Conservation (phyloP, 2,797 vertebrate species). For the Neoniphon sammara region DNA sequence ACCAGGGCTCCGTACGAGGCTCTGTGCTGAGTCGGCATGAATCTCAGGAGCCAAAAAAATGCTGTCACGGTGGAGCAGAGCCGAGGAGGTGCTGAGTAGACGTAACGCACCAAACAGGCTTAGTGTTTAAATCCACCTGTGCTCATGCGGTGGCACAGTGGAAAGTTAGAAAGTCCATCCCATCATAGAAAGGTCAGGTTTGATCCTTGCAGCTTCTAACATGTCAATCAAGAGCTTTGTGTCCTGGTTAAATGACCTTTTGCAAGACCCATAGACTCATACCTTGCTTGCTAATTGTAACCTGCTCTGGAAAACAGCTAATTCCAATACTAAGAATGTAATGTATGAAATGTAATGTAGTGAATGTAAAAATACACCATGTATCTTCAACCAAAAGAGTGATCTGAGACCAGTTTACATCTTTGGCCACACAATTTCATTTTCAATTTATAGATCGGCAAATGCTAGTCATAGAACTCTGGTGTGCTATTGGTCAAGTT, state of each 20-base stretch:
- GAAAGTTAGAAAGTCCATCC: conserved; percentile 17
- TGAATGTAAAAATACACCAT: no score
- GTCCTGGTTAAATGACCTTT: background rate
- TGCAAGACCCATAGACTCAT: background rate
- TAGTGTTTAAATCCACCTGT: conserved; percentile 6
- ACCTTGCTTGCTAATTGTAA: background rate
- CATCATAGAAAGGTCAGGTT: background rate
- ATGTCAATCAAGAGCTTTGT: background rate
- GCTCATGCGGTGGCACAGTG: background rate
- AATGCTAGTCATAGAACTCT: no score
- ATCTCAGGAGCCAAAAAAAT: background rate
- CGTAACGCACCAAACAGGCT: conserved; percentile 2
- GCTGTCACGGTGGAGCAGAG: background rate
- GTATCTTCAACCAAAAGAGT: no score
- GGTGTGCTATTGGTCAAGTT: no score
- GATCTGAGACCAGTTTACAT: no score
- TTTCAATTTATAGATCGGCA: no score
- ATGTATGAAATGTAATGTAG: no score
- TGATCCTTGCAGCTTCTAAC: background rate
- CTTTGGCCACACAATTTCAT: no score
- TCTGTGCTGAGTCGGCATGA: conserved; percentile 8
- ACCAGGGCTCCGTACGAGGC: background rate
- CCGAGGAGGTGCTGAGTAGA: background rate
- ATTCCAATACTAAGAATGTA: no score
- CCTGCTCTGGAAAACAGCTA: no score